Evolutionary conservation across 2,888 invertebrate species (phyloP), one percentile per base, ranked within the genome.

Genomic region (Neria commutata): DNA sequence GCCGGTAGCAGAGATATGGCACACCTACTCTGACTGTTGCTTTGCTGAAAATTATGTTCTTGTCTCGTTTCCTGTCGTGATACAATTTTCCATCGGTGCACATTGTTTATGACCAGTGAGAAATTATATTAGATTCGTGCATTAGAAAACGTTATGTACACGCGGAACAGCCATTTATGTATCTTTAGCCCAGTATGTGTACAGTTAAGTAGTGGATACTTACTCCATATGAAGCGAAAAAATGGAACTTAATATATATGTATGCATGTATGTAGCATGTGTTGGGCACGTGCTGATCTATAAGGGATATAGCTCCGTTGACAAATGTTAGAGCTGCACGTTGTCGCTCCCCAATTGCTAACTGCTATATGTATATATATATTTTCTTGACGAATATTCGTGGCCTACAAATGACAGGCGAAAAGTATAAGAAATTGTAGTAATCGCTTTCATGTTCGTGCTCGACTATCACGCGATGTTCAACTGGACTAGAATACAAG

Each of bases 41-140:
- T 19, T 42, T 42, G 42, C 65, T 61, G 77, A 75, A 72, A 75
- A 77, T 79, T 80, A 80, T 77, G 77, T 73, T 78, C 81, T 81
- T 81, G 81, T 81, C 81, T 80, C 69, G 78, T 72, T 81, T 81
- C 81, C 81, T 81, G 81, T 81, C 81, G 81, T 81, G 81, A 76
- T 75, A 79, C 74, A 80, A 76, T 79, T 78, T 80, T 78, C 76
- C 78, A 78, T 80, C 75, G 78, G 75, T 74, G 60, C 56, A 66
- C 66, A 65, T 69, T 69, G 65, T 67, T 40, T 23, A 2, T 14
- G 16, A 16, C 26, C 16, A 40, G 26, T 8, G 2, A 14, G 25
- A 52, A 52, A 34, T 21, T 33, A 34, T 21, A 24, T 3, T n/a
- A 49, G 3, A 23, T 47, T 19, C 14, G 6, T 29, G 6, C 11